Conservation (phyloP, 2,888 invertebrate species). For the Morpho deidamia region DNA sequence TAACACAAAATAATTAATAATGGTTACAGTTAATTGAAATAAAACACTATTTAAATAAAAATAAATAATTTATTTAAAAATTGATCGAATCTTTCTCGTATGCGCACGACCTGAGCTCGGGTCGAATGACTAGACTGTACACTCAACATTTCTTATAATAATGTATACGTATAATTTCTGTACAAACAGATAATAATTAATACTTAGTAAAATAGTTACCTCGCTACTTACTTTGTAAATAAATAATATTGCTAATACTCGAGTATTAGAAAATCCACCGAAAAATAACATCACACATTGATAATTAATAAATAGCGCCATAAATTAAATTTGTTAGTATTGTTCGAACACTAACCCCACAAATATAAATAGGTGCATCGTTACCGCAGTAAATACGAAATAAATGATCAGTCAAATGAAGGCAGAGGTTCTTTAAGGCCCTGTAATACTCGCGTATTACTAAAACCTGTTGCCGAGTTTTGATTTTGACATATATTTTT, state of each 20-base stretch:
- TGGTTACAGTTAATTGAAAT: background rate
- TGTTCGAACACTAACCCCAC: conserved; percentile 55
- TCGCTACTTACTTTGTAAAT: conserved; percentile 72
- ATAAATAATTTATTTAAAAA: conserved; percentile 74
- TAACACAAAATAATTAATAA: too few species aligned
- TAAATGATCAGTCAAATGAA: conserved; percentile 2
- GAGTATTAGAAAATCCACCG: conserved; percentile 76
- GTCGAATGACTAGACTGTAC: conserved; percentile 75
- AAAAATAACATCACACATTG: conserved; percentile 71
- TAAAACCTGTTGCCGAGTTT: conserved; percentile 5
- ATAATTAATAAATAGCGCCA: conserved; percentile 60
- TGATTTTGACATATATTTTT: conserved; percentile 1
- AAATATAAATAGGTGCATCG: conserved; percentile 44
- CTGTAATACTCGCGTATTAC: conserved; percentile 15
- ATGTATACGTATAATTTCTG: conserved; percentile 71
- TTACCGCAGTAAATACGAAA: conserved; percentile 24
- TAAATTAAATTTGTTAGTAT: conserved; percentile 72
- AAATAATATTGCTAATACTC: conserved; percentile 75
- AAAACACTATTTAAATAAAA: conserved; percentile 51
- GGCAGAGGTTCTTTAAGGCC: background rate
- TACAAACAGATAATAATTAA: conserved; percentile 68
- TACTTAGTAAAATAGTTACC: conserved; percentile 57
- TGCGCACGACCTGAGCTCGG: conserved; percentile 62
- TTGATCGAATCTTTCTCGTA: conserved; percentile 58
- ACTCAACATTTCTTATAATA: conserved; percentile 69